A percentile compares a stretch with the other conserved stretches of the same genome.
Evolutionary conservation across 2,113 vertebrate species (phyloP).

Genomic region (Chlorodrepanis virens): DNA sequence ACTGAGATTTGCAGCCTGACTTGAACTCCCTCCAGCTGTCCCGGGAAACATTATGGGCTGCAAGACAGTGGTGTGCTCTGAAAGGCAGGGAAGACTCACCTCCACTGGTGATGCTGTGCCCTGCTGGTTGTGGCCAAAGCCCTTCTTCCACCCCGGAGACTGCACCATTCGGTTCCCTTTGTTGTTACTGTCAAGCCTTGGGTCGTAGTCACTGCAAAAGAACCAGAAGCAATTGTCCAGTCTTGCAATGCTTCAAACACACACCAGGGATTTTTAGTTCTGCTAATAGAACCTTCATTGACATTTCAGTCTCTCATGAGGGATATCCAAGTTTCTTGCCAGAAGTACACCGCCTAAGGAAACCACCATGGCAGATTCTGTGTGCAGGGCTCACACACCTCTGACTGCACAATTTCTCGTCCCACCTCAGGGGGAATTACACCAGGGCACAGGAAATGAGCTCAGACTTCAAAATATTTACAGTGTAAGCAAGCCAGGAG

Average conservation of each 20-base stretch:
- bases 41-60: neutral
- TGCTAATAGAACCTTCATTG: neutral
- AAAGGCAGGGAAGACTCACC: conserved; percentile 57
- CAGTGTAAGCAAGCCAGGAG: neutral
- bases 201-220: conserved; percentile 70
- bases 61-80: neutral
- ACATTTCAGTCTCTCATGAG: neutral
- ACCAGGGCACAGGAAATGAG: neutral
- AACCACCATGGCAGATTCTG: neutral
- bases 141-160: conserved; percentile 72
- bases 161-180: conserved; percentile 73
- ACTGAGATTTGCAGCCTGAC: neutral
- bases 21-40: neutral
- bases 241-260: neutral
- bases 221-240: neutral
- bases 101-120: conserved; percentile 70
- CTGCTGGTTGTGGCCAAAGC: conserved; percentile 71
- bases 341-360: neutral
- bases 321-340: neutral
- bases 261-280: neutral
- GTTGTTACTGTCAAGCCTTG: conserved; percentile 66
- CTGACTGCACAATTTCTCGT: neutral
- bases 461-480: conserved; percentile 30
- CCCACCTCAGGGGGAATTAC: neutral
- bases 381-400: neutral